Evolutionary conservation across 2,113 vertebrate genomes (phyloP).

Genomic region (Laticauda colubrina): DNA sequence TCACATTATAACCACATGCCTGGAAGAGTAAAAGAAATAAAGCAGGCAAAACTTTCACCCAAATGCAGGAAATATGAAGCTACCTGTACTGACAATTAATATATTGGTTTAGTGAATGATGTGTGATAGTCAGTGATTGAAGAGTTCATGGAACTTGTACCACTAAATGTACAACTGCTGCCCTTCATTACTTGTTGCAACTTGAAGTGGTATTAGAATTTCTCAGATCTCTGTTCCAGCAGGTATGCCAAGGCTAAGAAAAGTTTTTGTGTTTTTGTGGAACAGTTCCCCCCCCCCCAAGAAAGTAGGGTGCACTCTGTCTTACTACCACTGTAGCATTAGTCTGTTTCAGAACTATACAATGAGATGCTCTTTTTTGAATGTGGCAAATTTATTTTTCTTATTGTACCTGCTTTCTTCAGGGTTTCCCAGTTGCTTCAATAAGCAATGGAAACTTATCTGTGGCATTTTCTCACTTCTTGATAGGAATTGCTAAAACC

Average conservation of each 20-base stretch:
- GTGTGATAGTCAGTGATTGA: not conserved
- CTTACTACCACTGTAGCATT: not conserved
- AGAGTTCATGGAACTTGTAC: not conserved
- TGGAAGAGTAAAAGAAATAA: not conserved
- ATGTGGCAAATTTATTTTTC: not conserved
- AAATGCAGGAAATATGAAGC: not conserved
- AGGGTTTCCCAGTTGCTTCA: not conserved
- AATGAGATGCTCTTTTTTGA: not conserved
- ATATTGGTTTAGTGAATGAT: not conserved
- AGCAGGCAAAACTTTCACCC: not conserved
- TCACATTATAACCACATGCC: not conserved
- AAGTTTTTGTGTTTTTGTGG: not conserved
- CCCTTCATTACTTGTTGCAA: not conserved
- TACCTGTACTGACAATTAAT: not conserved
- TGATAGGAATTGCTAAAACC: not conserved
- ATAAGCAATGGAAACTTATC: not conserved
- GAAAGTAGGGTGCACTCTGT: not conserved
- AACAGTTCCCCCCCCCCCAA: not conserved
- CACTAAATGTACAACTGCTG: not conserved
- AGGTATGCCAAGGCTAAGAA: not conserved
- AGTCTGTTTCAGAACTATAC: not conserved
- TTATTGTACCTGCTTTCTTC: not conserved
- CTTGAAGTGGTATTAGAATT: not conserved
- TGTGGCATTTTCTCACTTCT: not conserved
- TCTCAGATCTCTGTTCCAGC: not conserved